phyloP scores from a whole-genome alignment of 2,888 invertebrate species.

The Tetranychus truncatus region DNA sequence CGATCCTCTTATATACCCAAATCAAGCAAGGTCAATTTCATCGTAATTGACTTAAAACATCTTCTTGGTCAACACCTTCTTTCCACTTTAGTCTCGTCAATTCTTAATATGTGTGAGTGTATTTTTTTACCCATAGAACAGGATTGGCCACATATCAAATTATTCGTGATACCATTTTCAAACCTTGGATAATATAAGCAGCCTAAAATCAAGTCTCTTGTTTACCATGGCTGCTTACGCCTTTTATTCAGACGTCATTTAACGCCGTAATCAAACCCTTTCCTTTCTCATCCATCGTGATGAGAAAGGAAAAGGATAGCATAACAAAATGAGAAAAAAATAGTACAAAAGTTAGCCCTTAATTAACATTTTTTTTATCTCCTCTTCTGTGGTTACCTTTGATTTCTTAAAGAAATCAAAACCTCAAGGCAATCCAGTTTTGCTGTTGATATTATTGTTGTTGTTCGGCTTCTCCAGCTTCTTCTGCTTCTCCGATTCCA shows the following conservation, averaged over 20 bases:
- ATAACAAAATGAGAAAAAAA: background rate
- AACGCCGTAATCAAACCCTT: background rate
- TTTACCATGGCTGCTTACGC: background rate
- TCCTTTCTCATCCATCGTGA: too few relatives aligned
- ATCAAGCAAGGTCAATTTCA: background rate
- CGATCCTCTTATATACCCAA: background rate
- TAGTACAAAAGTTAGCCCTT: background rate
- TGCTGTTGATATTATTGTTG: background rate
- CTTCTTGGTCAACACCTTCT: background rate
- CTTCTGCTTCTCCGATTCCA: background rate
- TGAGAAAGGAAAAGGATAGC: background rate
- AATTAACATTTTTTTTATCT: background rate
- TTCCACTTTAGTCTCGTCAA: background rate
- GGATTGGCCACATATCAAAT: background rate
- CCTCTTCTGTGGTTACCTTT: slow-evolving; percentile 1
- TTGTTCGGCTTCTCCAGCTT: background rate
- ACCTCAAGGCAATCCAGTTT: background rate
- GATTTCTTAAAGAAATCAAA: background rate
- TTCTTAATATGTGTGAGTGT: background rate
- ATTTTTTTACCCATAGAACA: background rate
- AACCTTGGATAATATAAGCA: too few relatives aligned
- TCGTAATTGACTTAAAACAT: background rate
- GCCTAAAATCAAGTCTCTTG: background rate
- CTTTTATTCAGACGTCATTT: background rate
- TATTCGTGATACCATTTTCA: background rate